Conservation (phyloP, 2,113 vertebrate species). For the Catharus fuscescens region DNA sequence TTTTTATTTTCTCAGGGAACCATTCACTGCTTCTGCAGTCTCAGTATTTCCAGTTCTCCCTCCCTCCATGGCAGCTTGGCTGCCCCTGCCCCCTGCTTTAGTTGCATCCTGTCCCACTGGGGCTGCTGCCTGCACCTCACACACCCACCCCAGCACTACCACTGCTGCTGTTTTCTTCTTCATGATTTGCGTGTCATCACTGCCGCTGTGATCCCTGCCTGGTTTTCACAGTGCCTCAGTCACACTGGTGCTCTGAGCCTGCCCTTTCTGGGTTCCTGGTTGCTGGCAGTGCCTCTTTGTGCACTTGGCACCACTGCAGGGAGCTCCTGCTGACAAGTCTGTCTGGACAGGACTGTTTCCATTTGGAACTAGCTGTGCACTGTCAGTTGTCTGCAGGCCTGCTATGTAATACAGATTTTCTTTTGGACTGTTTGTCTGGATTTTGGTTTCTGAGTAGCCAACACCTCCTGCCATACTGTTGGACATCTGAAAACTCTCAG, state of each 20-base stretch:
- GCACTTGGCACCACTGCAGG: background rate
- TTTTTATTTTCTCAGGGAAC: background rate
- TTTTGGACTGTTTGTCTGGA: background rate
- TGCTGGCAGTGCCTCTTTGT: background rate
- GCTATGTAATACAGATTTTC: background rate
- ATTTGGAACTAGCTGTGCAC: background rate
- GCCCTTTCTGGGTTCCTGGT: background rate
- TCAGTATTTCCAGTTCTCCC: background rate
- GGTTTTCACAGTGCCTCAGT: background rate
- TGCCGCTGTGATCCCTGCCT: background rate
- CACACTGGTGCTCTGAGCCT: background rate
- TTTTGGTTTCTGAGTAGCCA: background rate
- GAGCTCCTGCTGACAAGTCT: background rate
- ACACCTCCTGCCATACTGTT: background rate
- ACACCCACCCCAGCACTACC: background rate
- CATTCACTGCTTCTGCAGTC: background rate
- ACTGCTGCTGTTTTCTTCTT: background rate
- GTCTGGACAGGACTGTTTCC: background rate
- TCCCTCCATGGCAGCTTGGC: background rate
- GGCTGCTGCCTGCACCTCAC: background rate
- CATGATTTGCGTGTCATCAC: background rate
- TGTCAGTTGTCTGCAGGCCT: background rate
- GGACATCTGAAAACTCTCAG: background rate
- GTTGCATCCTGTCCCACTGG: background rate
- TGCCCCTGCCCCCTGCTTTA: background rate